Evolutionary conservation across 2,797 vertebrate species (phyloP), one percentile per base, ranked within the genome.

Genomic region (Acrossocheilus wenchowensis): DNA sequence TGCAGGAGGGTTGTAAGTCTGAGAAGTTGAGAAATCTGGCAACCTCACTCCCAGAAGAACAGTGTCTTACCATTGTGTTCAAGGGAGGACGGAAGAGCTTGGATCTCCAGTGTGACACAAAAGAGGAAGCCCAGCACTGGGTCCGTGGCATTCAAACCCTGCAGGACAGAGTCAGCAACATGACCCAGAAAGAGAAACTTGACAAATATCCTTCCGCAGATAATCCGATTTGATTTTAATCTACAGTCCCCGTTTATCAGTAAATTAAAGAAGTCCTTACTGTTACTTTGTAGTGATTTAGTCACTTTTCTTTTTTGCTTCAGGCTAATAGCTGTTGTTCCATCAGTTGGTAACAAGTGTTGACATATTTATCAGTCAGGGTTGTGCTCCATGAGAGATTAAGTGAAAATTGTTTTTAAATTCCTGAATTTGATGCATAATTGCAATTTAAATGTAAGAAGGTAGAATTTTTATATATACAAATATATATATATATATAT

Each of bases 171-270:
- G 94, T 96, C n/a, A 93, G 96, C 17, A 96, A 97, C 92, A 98
- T 99, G 98, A 98, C 93, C 91, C 97, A 99, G 89, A 92, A 93
- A 0, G 97, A 99, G 89, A 97, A 97, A 84, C 97, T 99, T 0
- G 95, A 99, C 83, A 97, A 98, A 96, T 99, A 99, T 99, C 98
- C 97, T 97, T 92, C 30, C 30, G 30, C 9, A 84, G 8, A 34
- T 30, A 39, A 69, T 50, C 6, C 10, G 26, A 68, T 77, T 26
- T 19, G 62, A 17, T 48, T 54, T 9, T 82, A 41, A 23, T 41
- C 8, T 71, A 41, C 14, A 26, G 66, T 41, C 69, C 39, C 11
- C 21, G 9, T 36, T 72, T 23, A 41, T 71, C 14, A 26, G 45
- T 41, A 72, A 60, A 4, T 72, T 1, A 30, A 57, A 82, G 10